Evolutionary conservation across 1,140 invertebrate species (phyloP), one percentile per base, ranked within the genome.

Genomic region (Cydia splendana): DNA sequence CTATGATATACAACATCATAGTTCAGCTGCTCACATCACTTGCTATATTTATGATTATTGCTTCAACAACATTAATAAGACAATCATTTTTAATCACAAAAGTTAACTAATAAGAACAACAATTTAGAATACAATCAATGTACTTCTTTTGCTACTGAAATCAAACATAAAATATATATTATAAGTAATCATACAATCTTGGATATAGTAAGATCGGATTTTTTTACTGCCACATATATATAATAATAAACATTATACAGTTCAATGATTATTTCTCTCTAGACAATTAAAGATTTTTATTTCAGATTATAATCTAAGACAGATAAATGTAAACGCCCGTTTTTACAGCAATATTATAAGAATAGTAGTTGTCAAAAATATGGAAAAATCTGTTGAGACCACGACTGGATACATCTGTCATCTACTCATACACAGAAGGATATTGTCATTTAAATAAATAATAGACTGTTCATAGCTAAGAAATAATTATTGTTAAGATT

Each of bases 301-400:
- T 65, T 69, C 9, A 69, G 65, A 38, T 34, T 69, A n/a, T 5
- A 38, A 13, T 67, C 65, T 69, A 69, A 69, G 65, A 69, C 65
- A 38, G 30, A 53, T 18, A 69, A 15, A 69, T 69, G 30, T 69
- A 69, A 69, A 69, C 34, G 15, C 34, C 34, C 65, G 4, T 69
- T 69, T 30, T 34, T 69, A 69, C 65, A 69, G 65, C 65, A 69
- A 34, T n/a, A n/a, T n/a, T n/a, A n/a, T 69, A 69, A 67, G 13
- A 67, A 69, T 34, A 38, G 30, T 69, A 69, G 65, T 38, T 69
- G 65, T 80, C 65, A 80, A 80, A 79, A 80, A 80, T 80, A 80
- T 80, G 76, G 53, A 80, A 77, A 75, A 34, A 69, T 77, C 74
- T 30, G 74, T 76, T 28, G 45, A 74, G 45, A 74, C 38, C 65